Percentiles rank a stretch among this genome's conserved stretches.
These are phyloP conservation scores for Lepidocolaptes lacrymiger DNA, from an alignment of 2,797 vertebrate species.

Conservation along the genomic window DNA sequence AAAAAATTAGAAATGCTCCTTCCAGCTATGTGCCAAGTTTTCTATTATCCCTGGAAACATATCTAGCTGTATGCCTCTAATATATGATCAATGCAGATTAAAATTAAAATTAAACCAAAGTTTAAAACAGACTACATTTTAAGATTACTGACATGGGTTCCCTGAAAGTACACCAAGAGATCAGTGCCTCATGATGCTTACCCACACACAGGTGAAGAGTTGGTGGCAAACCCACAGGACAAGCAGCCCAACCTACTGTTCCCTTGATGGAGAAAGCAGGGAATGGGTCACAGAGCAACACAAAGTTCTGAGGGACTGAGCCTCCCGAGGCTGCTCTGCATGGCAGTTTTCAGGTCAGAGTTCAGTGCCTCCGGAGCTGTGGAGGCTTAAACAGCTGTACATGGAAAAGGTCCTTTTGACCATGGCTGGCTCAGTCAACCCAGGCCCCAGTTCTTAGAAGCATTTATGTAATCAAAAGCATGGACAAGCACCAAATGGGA, in stretches of 20 bases:
- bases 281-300: fast-evolving
- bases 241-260: not conserved
- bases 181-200: fast-evolving
- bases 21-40: not conserved
- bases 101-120: not conserved
- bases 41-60: not conserved
- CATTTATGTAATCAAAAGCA: not conserved
- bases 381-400: not conserved
- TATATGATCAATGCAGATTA: not conserved
- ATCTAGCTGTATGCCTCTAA: not conserved
- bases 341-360: not conserved
- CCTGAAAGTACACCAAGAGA: not conserved
- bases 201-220: not conserved
- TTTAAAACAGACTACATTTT: not conserved
- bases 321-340: not conserved
- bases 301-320: not conserved
- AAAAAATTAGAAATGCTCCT: not conserved
- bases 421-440: not conserved
- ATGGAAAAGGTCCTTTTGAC: not conserved
- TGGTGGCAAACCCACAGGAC: not conserved
- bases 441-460: not conserved
- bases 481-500: not conserved
- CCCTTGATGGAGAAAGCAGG: not conserved
- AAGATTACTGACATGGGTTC: not conserved
- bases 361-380: not conserved